These are phyloP conservation scores for Hiodon alosoides DNA, from an alignment of 2,113 vertebrate species.

Conservation along the genomic window DNA sequence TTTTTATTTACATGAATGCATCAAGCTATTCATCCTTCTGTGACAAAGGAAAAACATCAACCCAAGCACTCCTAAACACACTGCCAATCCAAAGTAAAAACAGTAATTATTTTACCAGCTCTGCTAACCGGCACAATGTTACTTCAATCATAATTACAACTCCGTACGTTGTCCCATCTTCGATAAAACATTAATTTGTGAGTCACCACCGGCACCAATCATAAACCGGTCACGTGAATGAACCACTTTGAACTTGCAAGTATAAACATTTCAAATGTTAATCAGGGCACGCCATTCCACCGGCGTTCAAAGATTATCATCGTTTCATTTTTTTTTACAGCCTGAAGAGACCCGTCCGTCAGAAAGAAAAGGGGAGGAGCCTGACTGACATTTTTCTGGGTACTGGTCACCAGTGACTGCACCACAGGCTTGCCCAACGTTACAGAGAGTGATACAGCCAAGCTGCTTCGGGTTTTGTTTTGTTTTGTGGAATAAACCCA, in stretches of 20 bases:
- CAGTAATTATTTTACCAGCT: too few relatives aligned
- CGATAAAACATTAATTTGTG: neutral
- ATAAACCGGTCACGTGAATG: neutral
- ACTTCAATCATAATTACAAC: too few relatives aligned
- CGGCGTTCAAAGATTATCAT: neutral
- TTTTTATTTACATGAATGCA: too few relatives aligned
- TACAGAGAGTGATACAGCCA: too few relatives aligned
- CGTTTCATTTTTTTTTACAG: neutral
- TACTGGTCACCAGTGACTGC: neutral
- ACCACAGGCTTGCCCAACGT: too few relatives aligned
- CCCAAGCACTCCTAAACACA: too few relatives aligned
- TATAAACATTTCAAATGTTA: neutral
- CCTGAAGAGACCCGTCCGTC: neutral
- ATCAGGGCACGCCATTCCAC: neutral
- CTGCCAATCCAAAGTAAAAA: too few relatives aligned
- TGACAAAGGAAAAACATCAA: too few relatives aligned
- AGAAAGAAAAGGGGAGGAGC: neutral
- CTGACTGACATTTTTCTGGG: neutral
- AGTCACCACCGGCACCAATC: neutral
- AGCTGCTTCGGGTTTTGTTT: neutral
- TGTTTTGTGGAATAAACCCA: neutral
- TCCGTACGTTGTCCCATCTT: too few relatives aligned
- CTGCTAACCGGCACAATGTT: too few relatives aligned
- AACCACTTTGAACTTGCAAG: neutral
- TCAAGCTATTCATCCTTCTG: too few relatives aligned